Conservation (phyloP, 2,113 vertebrate species). For the Nycticorax nycticorax region DNA sequence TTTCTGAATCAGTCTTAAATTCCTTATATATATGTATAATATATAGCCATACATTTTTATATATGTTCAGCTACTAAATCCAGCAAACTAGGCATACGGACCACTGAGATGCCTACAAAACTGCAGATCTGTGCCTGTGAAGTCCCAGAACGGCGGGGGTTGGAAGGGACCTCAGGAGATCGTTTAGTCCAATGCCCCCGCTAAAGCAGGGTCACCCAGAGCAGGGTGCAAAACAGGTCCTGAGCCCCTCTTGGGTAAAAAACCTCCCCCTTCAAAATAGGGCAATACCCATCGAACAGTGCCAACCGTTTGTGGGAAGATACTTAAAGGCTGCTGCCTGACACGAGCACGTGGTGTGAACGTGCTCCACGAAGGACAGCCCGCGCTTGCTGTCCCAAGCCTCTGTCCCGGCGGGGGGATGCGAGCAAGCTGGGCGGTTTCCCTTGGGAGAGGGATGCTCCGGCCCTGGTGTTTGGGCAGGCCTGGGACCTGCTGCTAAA, state of each 20-base stretch:
- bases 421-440: background rate
- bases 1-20: background rate
- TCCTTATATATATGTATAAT: too few species aligned
- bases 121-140: too few species aligned
- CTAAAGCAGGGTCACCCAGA: too few species aligned
- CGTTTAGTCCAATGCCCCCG: too few species aligned
- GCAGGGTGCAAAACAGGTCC: background rate
- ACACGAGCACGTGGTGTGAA: accelerated
- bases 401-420: background rate
- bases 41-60: background rate
- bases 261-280: background rate
- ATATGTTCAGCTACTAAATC: background rate
- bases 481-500: background rate
- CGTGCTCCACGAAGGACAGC: accelerated
- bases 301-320: accelerated
- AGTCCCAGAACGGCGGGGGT: too few species aligned
- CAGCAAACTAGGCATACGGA: too few species aligned
- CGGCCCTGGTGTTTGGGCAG: too few species aligned
- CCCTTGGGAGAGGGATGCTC: background rate
- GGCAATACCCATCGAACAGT: accelerated
- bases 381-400: accelerated
- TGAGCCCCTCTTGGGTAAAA: background rate
- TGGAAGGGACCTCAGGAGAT: too few species aligned
- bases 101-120: background rate
- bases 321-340: accelerated